These are phyloP conservation scores for Tachysurus fulvidraco DNA, from an alignment of 2,113 vertebrate species.

Conservation along the genomic window DNA sequence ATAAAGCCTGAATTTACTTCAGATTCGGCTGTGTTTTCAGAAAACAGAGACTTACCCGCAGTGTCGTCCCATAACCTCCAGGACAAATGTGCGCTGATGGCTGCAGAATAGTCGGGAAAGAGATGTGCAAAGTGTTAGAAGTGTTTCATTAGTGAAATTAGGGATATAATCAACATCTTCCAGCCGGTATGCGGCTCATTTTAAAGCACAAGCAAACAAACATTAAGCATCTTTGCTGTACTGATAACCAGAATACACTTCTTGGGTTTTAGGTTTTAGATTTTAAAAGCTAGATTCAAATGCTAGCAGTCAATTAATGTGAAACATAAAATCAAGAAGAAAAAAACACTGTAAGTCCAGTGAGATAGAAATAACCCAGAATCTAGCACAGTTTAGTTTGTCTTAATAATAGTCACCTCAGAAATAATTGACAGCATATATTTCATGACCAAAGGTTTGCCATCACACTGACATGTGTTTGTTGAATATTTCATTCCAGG, in stretches of 20 bases:
- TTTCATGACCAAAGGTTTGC: background rate
- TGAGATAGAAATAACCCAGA: background rate
- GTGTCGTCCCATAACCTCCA: conserved; percentile 96
- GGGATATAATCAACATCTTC: background rate
- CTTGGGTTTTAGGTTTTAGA: no score
- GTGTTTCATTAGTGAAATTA: background rate
- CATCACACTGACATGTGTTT: background rate
- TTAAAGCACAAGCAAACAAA: background rate
- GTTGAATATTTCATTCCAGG: background rate
- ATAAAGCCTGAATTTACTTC: background rate
- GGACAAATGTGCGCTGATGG: conserved; percentile 92
- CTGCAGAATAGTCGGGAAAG: conserved; percentile 64
- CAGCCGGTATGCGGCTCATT: background rate
- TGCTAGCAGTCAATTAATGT: background rate
- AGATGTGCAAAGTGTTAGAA: background rate
- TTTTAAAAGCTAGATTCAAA: no score
- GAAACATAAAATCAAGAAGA: no score
- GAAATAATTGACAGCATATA: background rate
- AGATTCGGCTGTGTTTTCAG: background rate
- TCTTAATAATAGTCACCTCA: background rate
- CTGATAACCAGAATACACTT: background rate
- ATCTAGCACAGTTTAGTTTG: no score
- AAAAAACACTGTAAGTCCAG: background rate
- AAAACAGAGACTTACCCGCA: conserved; percentile 81
- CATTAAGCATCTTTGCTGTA: background rate